Evolutionary conservation across 2,888 invertebrate genomes (phyloP), one percentile per base, ranked within the genome.

Genomic region (Mesorhabditis belari): DNA sequence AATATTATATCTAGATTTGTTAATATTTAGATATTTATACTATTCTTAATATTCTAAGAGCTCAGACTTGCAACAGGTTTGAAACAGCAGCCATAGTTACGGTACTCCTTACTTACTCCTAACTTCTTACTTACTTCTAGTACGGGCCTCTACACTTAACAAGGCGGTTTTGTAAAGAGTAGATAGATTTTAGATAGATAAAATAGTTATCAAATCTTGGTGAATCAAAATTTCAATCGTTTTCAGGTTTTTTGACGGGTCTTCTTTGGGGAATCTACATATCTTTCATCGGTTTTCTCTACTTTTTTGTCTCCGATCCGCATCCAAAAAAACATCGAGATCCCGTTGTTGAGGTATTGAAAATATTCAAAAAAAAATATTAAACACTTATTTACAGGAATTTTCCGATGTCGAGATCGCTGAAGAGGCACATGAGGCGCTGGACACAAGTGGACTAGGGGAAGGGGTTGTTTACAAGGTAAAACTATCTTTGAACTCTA

Each of bases 221-320:
- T n/a, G n/a, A n/a, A n/a, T n/a, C n/a, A n/a, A n/a, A n/a, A n/a
- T n/a, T n/a, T n/a, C n/a, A n/a, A 19, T 19, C 12, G 24, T 5
- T 44, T 62, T 56, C 50, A 70, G 75, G 67, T 2, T 77, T 78
- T 55, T 25, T 75, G 21, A 66, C 69, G 9, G 78, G 78, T 5
- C 19, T 77, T 12, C 49, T 76, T 9, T 75, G 74, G 71, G 78
- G 78, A 25, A 55, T 77, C 49, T 78, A 77, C 60, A 29, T 74
- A 4, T 73, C 77, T 4, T 58, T 72, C 50, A 65, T 73, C 54
- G 61, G 66, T 9, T 78, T 77, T 59, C 63, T 78, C 4, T 76
- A 73, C 67, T 64, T 73, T 49, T 77, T 77, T 58, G 78, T 78
- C 28, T 76, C 77, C 12, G 77, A 78, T 25, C 76, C 77, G 1